A percentile compares a stretch with the other conserved stretches of the same genome.
Conservation (phyloP, 2,113 vertebrate species). For the Cyprinodon brontotheroides region DNA sequence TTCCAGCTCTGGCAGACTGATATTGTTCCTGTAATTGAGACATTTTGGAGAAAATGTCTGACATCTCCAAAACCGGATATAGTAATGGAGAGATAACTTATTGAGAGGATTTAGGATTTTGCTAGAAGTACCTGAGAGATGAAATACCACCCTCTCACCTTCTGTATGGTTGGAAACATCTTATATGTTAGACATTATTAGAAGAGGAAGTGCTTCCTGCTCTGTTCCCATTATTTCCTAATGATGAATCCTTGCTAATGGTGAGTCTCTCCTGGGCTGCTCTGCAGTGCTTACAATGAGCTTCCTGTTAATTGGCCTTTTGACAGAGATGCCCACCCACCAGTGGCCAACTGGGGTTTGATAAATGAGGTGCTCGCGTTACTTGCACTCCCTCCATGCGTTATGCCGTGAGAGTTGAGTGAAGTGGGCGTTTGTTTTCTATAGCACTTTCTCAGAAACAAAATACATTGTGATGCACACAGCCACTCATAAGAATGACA, state of each 20-base stretch:
- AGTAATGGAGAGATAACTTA: neutral
- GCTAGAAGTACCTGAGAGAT: neutral
- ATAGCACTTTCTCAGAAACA: constrained; percentile 49
- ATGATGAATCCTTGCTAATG: constrained; percentile 69
- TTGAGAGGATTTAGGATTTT: neutral
- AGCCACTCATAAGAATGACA: constrained; percentile 30
- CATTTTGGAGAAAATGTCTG: constrained; percentile 6
- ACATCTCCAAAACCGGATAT: constrained; percentile 9
- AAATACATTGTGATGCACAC: constrained; percentile 60
- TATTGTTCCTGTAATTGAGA: constrained; percentile 27
- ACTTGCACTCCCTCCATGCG: constrained; percentile 47
- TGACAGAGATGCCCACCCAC: constrained; percentile 76
- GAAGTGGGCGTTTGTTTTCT: constrained; percentile 72
- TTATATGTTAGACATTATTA: constrained; percentile 21
- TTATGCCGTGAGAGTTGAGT: constrained; percentile 60
- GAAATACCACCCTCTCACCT: constrained; percentile 4
- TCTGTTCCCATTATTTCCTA: constrained; percentile 64
- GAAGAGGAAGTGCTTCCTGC: constrained; percentile 51
- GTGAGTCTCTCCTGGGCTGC: constrained; percentile 54
- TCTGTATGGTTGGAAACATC: constrained; percentile 30
- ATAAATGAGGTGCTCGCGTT: constrained; percentile 72
- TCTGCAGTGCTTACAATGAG: constrained; percentile 59
- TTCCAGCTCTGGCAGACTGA: constrained; percentile 15
- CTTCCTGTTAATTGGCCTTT: constrained; percentile 77
- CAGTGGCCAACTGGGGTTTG: constrained; percentile 67